phyloP scores from a whole-genome alignment of 2,888 invertebrate genomes.

The Megalurothrips usitatus region DNA sequence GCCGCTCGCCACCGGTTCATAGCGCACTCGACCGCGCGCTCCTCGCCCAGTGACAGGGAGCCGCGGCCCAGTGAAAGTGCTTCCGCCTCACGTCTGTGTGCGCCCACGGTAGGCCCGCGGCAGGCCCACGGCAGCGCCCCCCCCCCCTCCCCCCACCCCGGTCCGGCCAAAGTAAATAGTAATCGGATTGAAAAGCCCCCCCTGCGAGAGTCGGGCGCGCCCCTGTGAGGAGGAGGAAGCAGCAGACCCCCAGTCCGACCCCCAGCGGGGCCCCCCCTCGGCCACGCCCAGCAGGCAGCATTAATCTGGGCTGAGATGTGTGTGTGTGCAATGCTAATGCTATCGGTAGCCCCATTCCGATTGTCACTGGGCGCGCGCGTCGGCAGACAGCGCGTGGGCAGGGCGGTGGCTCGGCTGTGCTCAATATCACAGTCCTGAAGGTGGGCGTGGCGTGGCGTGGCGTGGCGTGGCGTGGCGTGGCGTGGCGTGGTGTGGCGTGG shows the following conservation, averaged over 20 bases:
- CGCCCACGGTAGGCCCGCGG: neutral
- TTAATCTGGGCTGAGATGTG: no score
- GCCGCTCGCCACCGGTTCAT: neutral
- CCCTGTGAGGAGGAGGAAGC: neutral
- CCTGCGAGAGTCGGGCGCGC: neutral
- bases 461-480: no score
- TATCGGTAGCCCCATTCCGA: neutral
- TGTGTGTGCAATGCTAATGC: neutral
- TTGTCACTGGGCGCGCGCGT: no score
- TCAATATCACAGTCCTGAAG: no score
- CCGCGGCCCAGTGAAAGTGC: neutral
- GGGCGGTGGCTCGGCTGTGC: no score
- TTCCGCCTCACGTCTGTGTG: neutral
- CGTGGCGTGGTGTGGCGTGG: no score
- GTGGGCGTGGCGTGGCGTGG: no score
- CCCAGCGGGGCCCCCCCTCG: no score
- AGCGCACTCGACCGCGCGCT: no score
- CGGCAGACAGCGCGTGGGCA: no score
- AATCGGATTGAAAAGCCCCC: slow-evolving; percentile 21
- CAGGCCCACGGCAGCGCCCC: neutral
- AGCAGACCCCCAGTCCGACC: neutral
- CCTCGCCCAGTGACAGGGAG: neutral
- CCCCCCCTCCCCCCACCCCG: no score
- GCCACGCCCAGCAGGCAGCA: no score
- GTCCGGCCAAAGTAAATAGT: slow-evolving; percentile 16